Percentiles rank a stretch among this genome's conserved stretches.
These are phyloP conservation scores for Conistra vaccinii DNA, from an alignment of 2,888 invertebrate genomes.

Conservation along the genomic window DNA sequence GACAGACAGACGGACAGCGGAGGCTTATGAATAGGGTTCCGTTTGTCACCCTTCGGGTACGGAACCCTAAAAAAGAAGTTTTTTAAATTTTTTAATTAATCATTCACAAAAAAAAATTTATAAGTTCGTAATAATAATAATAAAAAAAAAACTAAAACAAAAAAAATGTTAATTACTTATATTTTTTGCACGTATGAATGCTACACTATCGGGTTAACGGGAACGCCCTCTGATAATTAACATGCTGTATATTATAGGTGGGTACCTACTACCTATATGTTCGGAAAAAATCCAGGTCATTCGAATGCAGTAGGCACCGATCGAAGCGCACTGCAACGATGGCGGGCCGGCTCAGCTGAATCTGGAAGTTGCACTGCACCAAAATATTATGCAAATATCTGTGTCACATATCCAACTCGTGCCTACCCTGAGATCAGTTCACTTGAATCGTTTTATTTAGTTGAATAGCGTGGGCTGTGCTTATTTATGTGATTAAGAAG, in stretches of 20 bases:
- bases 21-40: too few relatives aligned
- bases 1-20: too few relatives aligned
- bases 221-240: too few relatives aligned
- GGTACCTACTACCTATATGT: background rate
- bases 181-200: too few relatives aligned
- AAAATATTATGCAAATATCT: constrained; percentile 79
- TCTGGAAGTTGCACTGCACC: constrained; percentile 73
- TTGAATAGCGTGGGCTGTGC: constrained; percentile 35
- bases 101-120: too few relatives aligned
- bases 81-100: too few relatives aligned
- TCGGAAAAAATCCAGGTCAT: constrained; percentile 67
- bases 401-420: constrained; percentile 60
- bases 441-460: constrained; percentile 39
- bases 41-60: too few relatives aligned
- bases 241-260: background rate
- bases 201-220: too few relatives aligned
- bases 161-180: too few relatives aligned
- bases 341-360: constrained; percentile 69
- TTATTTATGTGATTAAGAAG: constrained; percentile 15
- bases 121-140: too few relatives aligned
- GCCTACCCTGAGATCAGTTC: constrained; percentile 54
- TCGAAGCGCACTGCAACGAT: constrained; percentile 60
- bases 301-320: constrained; percentile 63
- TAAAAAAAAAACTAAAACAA: too few relatives aligned
- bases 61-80: too few relatives aligned